Percentiles rank a stretch among this genome's conserved stretches.
phyloP scores from a whole-genome alignment of 2,113 vertebrate genomes.

The Nothocercus julius region DNA sequence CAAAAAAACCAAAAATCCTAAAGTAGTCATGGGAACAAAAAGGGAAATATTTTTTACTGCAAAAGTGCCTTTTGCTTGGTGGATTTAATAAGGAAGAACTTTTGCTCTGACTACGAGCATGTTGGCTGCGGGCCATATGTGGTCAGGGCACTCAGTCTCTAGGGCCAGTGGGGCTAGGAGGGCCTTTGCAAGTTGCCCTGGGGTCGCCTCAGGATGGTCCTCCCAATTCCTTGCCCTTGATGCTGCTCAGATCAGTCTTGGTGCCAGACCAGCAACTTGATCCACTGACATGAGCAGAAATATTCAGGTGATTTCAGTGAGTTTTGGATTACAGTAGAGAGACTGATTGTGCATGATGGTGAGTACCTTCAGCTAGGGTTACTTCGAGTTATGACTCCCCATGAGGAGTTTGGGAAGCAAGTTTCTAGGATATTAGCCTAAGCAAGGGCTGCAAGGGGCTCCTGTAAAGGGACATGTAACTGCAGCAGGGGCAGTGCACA shows the following conservation, averaged over 20 bases:
- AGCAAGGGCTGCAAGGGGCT: neutral
- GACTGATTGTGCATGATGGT: neutral
- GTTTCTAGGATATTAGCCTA: accelerated
- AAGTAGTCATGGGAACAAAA: neutral
- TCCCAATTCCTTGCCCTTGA: neutral
- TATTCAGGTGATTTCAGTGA: neutral
- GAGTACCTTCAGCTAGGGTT: neutral
- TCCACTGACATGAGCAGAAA: neutral
- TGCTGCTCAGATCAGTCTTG: neutral
- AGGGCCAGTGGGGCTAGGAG: neutral
- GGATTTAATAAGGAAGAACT: neutral
- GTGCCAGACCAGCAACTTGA: neutral
- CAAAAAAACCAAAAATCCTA: neutral
- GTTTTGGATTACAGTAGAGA: neutral
- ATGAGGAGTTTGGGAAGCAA: neutral
- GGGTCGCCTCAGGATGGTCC: neutral
- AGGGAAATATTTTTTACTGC: neutral
- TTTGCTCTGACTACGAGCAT: neutral
- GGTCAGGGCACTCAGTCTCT: neutral
- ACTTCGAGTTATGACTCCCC: neutral
- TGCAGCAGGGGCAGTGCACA: accelerated
- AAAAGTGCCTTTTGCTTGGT: neutral
- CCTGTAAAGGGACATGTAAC: neutral
- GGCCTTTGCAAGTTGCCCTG: neutral
- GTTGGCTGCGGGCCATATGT: neutral